phyloP scores from a whole-genome alignment of 2,113 vertebrate species.

The Prietella phreatophila region DNA sequence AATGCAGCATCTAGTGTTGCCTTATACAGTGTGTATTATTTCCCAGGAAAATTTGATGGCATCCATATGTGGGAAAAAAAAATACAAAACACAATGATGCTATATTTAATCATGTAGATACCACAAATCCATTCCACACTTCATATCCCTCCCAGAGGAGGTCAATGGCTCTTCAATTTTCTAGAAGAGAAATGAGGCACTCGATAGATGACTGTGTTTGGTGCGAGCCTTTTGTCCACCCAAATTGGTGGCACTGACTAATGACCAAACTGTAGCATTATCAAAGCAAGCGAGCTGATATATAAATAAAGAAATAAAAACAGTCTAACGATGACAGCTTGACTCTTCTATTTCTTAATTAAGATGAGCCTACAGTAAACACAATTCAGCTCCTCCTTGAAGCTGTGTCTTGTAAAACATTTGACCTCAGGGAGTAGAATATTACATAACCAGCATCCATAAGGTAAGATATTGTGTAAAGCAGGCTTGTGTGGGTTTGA shows the following conservation, averaged over 20 bases:
- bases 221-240: constrained; percentile 13
- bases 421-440: not conserved
- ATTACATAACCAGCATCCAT: not conserved
- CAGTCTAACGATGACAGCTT: not conserved
- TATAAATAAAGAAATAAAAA: not conserved
- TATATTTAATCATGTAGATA: constrained; percentile 8
- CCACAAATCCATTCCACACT: not conserved
- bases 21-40: not conserved
- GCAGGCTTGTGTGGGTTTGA: constrained; percentile 12
- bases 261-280: not conserved
- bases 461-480: not conserved
- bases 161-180: constrained; percentile 12
- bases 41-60: not conserved
- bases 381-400: not conserved
- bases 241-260: constrained; percentile 16
- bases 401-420: not conserved
- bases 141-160: not conserved
- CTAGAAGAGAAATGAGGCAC: constrained; percentile 11
- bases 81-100: not conserved
- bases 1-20: not conserved
- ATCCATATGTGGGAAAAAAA: not conserved
- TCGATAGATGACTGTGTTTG: not conserved
- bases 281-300: not conserved
- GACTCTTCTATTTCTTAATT: not conserved
- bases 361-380: constrained; percentile 10